Conservation (phyloP, 2,888 invertebrate genomes). For the Yponomeuta plumbellus region DNA sequence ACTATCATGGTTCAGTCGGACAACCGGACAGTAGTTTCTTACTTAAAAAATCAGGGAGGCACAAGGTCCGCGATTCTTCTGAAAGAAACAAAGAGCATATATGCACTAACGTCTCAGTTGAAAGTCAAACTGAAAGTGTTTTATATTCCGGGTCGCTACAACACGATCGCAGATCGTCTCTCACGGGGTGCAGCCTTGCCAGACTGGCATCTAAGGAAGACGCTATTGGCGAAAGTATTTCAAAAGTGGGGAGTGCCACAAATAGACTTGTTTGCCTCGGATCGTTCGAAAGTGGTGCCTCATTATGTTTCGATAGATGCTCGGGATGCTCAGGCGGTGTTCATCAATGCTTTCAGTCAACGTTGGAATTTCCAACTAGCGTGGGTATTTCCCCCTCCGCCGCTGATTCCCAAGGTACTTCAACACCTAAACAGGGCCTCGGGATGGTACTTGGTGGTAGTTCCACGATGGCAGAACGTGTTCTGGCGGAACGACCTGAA, state of each 20-base stretch:
- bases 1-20: constrained; percentile 27
- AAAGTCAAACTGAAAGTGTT: background rate
- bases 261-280: background rate
- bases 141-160: constrained; percentile 11
- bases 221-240: background rate
- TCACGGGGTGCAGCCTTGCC: background rate
- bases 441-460: background rate
- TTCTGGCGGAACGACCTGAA: constrained; percentile 23
- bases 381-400: constrained; percentile 30
- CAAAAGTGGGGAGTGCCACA: background rate
- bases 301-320: constrained; percentile 13
- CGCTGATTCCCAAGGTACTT: constrained; percentile 24
- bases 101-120: background rate
- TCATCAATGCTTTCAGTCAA: constrained; percentile 26
- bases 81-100: background rate
- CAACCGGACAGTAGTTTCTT: constrained; percentile 28
- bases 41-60: constrained; percentile 27
- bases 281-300: constrained; percentile 11
- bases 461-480: constrained; percentile 26
- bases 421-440: constrained; percentile 2
- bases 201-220: background rate
- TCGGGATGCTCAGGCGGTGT: constrained; percentile 18
- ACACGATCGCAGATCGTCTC: background rate
- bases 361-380: constrained; percentile 23
- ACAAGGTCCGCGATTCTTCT: constrained; percentile 17